Evolutionary conservation across 2,888 invertebrate genomes (phyloP).

Genomic region (Lepas anatifera): DNA sequence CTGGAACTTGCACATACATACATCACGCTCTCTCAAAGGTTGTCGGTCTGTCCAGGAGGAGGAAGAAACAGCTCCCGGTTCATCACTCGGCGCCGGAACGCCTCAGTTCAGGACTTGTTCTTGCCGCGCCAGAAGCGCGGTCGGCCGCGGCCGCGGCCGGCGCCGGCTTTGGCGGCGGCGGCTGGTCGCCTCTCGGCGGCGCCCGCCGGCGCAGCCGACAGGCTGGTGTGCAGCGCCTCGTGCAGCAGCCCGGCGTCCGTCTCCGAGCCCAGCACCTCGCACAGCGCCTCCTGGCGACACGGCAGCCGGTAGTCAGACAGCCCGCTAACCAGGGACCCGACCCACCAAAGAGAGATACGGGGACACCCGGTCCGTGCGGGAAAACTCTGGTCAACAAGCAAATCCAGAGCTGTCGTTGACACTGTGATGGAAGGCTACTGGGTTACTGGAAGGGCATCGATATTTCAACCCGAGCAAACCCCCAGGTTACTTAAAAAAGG

Average conservation of each 20-base stretch:
- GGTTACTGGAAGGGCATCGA: no score
- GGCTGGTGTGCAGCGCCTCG: constrained; percentile 31
- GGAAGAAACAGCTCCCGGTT: no score
- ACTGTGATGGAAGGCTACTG: no score
- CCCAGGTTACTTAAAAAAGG: no score
- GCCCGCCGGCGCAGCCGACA: background rate
- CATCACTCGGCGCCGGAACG: no score
- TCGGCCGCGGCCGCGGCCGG: background rate
- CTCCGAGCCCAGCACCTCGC: constrained; percentile 51
- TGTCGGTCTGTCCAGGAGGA: no score
- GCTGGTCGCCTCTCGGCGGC: background rate
- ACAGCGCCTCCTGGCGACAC: constrained; percentile 49
- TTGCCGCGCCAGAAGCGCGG: background rate
- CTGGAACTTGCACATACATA: no score
- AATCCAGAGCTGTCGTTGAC: no score
- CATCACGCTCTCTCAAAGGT: no score
- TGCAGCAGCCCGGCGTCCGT: constrained; percentile 33
- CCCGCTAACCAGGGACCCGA: background rate
- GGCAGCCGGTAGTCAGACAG: constrained; percentile 16
- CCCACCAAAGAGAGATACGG: background rate
- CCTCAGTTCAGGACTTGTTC: background rate
- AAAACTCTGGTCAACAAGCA: no score
- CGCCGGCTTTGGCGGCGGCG: background rate
- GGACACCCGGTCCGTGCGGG: no score
- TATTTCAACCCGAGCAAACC: no score